Conservation (phyloP, 2,113 vertebrate species). For the Thryonomys swinderianus region DNA sequence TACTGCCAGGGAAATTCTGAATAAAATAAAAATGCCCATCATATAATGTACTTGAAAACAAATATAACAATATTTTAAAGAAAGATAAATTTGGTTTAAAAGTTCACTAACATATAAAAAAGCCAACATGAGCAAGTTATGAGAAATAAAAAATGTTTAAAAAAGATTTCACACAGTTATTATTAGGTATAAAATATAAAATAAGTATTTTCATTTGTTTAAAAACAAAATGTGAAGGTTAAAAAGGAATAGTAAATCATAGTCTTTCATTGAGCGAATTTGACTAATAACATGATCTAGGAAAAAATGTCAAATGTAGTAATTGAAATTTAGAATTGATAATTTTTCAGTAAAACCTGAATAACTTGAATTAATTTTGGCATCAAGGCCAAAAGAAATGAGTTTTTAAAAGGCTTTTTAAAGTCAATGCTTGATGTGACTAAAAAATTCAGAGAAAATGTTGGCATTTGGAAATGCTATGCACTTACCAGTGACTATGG, state of each 20-base stretch:
- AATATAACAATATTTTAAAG: background rate
- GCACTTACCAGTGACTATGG: too few species aligned
- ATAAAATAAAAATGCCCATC: background rate
- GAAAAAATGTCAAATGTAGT: background rate
- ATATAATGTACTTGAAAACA: background rate
- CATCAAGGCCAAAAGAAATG: background rate
- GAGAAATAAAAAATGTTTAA: background rate
- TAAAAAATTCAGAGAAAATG: background rate
- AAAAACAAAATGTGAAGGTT: background rate
- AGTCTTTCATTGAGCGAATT: background rate
- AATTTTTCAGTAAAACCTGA: background rate
- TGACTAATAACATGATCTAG: background rate
- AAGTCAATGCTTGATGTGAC: background rate
- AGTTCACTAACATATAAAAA: background rate
- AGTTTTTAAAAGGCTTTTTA: background rate
- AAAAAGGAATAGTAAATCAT: background rate
- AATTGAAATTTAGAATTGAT: background rate
- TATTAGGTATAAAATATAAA: background rate
- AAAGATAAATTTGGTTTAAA: background rate
- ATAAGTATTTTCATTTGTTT: constrained; percentile 3
- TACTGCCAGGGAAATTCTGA: background rate
- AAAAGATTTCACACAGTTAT: background rate
- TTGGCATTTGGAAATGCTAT: background rate
- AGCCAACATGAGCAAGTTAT: background rate
- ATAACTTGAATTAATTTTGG: background rate